phyloP scores from a whole-genome alignment of 2,888 invertebrate species.

The Sesia apiformis region DNA sequence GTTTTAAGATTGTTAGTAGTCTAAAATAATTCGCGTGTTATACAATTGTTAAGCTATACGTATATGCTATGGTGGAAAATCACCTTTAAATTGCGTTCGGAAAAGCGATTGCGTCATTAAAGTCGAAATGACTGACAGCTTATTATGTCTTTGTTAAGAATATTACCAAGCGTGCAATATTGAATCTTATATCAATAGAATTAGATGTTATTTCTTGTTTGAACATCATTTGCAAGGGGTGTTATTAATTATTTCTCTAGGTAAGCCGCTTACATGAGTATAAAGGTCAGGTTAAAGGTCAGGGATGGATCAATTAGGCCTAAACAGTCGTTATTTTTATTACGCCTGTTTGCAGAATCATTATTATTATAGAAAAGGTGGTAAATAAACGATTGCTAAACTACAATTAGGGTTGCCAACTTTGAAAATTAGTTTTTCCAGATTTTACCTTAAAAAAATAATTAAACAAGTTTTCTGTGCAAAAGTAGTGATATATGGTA shows the following conservation, averaged over 20 bases:
- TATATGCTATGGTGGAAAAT: background rate
- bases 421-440: too few relatives aligned
- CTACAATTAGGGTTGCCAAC: too few relatives aligned
- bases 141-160: conserved; percentile 7
- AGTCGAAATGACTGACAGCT: conserved; percentile 23
- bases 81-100: conserved; percentile 17
- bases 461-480: too few relatives aligned
- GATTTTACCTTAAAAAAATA: too few relatives aligned
- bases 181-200: background rate
- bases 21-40: too few relatives aligned
- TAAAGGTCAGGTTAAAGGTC: background rate
- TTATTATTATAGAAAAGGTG: too few relatives aligned
- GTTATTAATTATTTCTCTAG: background rate
- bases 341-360: too few relatives aligned
- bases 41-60: too few relatives aligned
- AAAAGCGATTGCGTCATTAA: conserved; percentile 19
- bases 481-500: too few relatives aligned
- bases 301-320: background rate
- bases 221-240: background rate
- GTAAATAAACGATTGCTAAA: too few relatives aligned
- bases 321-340: too few relatives aligned
- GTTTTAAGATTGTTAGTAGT: too few relatives aligned
- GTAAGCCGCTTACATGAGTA: background rate
- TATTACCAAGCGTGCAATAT: background rate
- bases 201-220: background rate